Evolutionary conservation across 1,140 invertebrate genomes (phyloP).

Genomic region (Papilio polyxenes): DNA sequence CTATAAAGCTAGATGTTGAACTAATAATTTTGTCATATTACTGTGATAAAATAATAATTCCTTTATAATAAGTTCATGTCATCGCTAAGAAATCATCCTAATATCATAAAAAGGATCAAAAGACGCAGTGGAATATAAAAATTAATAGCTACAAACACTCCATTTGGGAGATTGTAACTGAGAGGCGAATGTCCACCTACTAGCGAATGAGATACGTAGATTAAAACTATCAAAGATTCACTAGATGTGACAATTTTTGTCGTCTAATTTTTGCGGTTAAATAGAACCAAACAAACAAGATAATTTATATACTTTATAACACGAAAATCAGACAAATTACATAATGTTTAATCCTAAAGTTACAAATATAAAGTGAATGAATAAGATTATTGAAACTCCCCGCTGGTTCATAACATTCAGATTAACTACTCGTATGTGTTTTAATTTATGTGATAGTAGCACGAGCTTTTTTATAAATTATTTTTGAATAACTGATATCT

Average conservation of each 20-base stretch:
- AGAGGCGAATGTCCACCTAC: conserved; percentile 51
- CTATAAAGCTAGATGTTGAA: background rate
- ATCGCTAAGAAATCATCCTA: conserved; percentile 5
- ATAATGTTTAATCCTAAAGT: too few species aligned
- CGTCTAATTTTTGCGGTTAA: background rate
- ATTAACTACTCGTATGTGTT: too few species aligned
- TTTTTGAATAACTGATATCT: background rate
- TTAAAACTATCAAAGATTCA: conserved; percentile 15
- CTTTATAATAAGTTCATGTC: conserved; percentile 43
- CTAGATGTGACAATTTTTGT: background rate
- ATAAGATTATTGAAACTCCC: background rate
- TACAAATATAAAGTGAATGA: background rate
- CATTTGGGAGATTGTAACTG: conserved; percentile 60
- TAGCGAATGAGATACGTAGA: conserved; percentile 37
- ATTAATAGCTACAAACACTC: conserved; percentile 69
- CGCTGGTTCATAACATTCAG: background rate
- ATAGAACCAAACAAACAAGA: background rate
- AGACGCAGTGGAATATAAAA: conserved; percentile 63
- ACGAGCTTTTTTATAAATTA: background rate
- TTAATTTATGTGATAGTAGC: background rate
- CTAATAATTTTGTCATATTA: conserved; percentile 1
- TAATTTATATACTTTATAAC: background rate
- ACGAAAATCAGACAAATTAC: background rate
- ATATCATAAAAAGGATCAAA: conserved; percentile 54
- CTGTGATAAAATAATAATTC: conserved; percentile 7